Base-by-base conservation (phyloP, 1,140 invertebrate genomes). In the Lepidostoma basale region DNA sequence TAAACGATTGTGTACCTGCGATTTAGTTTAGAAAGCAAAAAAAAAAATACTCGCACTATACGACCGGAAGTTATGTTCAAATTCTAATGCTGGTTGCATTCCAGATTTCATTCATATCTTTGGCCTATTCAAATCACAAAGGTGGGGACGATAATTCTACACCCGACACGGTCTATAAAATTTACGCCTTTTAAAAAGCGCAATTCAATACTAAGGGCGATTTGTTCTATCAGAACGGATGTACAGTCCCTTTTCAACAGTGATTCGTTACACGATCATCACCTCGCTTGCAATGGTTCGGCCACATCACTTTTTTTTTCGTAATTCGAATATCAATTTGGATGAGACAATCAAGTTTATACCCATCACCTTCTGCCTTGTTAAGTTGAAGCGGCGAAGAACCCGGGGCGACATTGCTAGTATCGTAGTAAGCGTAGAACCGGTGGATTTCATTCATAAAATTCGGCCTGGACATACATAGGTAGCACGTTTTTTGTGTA, bases 401-500 rank as follows among this genome's bases (percentile, higher is more conserved):
- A 54, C 49, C 23, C 25, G 49, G n/a, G 26, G 49, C 49, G 49
- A 54, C 49, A 33, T 54, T 54, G 26, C 49, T 36, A 59, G 54
- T 59, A 59, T 33, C 25, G 54, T 59, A 59, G 54, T 40, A 59
- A 40, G 54, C 54, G 54, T 39, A 60, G 62, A 44, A 30, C 39
- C 42, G 56, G 52, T 54, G 63, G 49, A 52, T 70, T 70, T 70
- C 68, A 70, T 70, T 70, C 68, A 70, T 70, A 66, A 70, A 70
- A 60, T 70, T 66, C 22, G 42, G 56, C 52, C 60, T 62, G 60
- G 52, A 14, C 12, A 62, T 30, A 60, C 23, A 14, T 67, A 36
- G 45, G 54, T 59, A 39, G 54, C 40, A 40, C 36, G 59, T 62
- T 68, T 47, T 36, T 36, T 45, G 28, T 64, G 62, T 65, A 14